Evolutionary conservation across 2,888 invertebrate species (phyloP), one percentile per base, ranked within the genome.

Genomic region (Leucophenga montana): DNA sequence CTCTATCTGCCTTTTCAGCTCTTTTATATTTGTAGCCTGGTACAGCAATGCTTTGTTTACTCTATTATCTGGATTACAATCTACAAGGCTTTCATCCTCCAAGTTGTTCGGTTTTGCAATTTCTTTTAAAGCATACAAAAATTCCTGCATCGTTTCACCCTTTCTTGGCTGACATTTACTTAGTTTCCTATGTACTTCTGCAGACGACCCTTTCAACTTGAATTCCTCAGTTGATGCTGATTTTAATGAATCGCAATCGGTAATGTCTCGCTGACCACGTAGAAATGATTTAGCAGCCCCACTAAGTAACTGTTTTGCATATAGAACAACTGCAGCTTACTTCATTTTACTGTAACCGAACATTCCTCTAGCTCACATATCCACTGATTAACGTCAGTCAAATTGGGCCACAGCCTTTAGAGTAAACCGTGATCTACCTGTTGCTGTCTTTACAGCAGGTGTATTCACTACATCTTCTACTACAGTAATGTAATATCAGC

Each of bases 101-200:
- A 56, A 18, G 2, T 18, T 18, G 6, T 20, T 56, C 3, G 56
- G 22, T 56, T 56, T 56, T 20, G 20, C 56, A 11, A 56, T 56
- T 22, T 56, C 56, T 22, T 20, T 56, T 18, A 56, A 20, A 3
- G 56, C 79, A 74, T 64, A 73, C 83, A 0, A 75, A 44, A 11
- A 57, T 62, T 59, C 33, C 3, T 48, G 48, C 14, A 48, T 4
- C 13, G 48, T n/a, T 48, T 48, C 48, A 6, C 48, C 48, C 11
- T 48, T 48, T 48, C 48, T 13, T 16, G 3, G 48, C 13, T 13
- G 5, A 16, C 48, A 13, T 16, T 48, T 13, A 13, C 48, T 39
- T 39, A 54, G 44, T 66, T 57, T 62, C 64, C 9, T 20, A 44
- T 31, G 27, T 44, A 69, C 68, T 44, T 54, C 22, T 57, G 39